Conservation (phyloP, 2,113 vertebrate genomes). For the Mirounga angustirostris region DNA sequence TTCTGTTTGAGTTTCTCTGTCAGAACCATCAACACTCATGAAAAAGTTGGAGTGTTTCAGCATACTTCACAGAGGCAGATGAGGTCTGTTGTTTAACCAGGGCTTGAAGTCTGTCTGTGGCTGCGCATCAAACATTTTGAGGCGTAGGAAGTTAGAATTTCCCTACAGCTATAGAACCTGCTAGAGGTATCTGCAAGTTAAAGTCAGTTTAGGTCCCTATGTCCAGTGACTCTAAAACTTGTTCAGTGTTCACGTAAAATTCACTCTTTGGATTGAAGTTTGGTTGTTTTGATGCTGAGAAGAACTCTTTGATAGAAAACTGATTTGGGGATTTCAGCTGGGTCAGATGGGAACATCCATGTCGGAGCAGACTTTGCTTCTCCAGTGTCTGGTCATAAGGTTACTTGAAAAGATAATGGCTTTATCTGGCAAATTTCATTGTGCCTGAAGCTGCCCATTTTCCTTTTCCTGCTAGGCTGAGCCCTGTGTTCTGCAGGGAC, state of each 20-base stretch:
- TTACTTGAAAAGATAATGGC: conserved; percentile 92
- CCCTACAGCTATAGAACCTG: conserved; percentile 88
- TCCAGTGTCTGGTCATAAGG: conserved; percentile 88
- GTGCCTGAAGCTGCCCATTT: conserved; percentile 89
- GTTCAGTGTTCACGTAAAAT: conserved; percentile 90
- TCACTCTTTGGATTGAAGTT: conserved; percentile 95
- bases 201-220: conserved; percentile 97
- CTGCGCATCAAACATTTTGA: conserved; percentile 95
- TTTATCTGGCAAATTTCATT: conserved; percentile 80
- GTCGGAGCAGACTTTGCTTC: conserved; percentile 89
- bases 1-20: conserved; percentile 94
- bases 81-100: conserved; percentile 90
- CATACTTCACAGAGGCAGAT: conserved; percentile 92
- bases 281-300: conserved; percentile 95
- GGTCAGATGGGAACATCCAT: conserved; percentile 88
- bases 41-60: conserved; percentile 95
- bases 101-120: conserved; percentile 96
- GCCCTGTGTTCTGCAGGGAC: conserved; percentile 94
- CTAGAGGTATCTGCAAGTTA: conserved; percentile 91
- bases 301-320: conserved; percentile 97
- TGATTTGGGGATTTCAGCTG: conserved; percentile 90
- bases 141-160: conserved; percentile 91
- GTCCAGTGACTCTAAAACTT: conserved; percentile 93
- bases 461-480: conserved; percentile 94
- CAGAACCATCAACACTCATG: conserved; percentile 94